Conservation (phyloP, 2,797 vertebrate genomes). For the Mastacembelus armatus region DNA sequence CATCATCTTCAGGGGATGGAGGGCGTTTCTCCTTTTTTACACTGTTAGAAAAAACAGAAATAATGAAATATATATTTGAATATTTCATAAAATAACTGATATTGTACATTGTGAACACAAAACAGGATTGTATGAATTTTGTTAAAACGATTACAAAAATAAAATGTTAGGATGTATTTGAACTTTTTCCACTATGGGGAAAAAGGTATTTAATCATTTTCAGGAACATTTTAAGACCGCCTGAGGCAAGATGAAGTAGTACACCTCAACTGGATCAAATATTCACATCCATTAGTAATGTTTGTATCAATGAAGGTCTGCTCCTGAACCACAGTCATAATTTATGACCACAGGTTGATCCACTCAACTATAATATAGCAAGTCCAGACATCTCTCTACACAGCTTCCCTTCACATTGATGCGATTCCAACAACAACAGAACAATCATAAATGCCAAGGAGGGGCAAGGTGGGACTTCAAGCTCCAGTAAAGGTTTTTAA, state of each 20-base stretch:
- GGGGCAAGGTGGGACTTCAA: slow-evolving; percentile 29
- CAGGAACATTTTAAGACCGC: not conserved
- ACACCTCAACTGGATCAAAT: slow-evolving; percentile 17
- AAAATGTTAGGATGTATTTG: not conserved
- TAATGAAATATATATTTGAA: not conserved
- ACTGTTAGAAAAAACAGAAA: slow-evolving; percentile 69
- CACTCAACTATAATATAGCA: slow-evolving; percentile 24
- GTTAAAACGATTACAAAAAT: not conserved
- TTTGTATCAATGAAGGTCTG: slow-evolving; percentile 18
- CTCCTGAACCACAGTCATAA: slow-evolving; percentile 13
- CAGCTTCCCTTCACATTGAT: slow-evolving; percentile 13
- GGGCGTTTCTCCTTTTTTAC: slow-evolving; percentile 87
- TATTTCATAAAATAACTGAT: not conserved
- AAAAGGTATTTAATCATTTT: not conserved
- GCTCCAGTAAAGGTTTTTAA: slow-evolving; percentile 32
- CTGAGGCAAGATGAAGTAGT: not conserved
- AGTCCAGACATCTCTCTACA: slow-evolving; percentile 35
- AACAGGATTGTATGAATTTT: not conserved
- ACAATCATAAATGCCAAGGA: slow-evolving; percentile 18
- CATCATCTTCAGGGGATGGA: slow-evolving; percentile 87
- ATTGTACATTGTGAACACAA: not conserved
- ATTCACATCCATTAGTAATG: slow-evolving; percentile 6
- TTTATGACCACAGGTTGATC: slow-evolving; percentile 40
- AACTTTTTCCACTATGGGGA: not conserved
- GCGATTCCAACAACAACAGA: slow-evolving; percentile 19